These are phyloP conservation scores for Trichogramma dendrolimi DNA, from an alignment of 2,888 invertebrate genomes.

Conservation along the genomic window DNA sequence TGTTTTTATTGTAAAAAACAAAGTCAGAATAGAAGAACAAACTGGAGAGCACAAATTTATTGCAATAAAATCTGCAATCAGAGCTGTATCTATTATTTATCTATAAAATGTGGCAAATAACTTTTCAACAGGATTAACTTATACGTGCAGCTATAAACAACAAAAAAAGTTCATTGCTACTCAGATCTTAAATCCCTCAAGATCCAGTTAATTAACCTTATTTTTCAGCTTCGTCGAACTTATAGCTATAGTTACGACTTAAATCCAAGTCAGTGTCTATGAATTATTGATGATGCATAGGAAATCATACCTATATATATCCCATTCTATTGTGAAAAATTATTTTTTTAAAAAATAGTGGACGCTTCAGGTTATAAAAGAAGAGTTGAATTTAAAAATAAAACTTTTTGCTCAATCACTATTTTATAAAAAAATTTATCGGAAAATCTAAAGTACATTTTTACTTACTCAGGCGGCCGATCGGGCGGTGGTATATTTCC, in stretches of 20 bases:
- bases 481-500: constrained; percentile 36
- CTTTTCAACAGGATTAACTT: constrained; percentile 6
- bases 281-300: too few relatives aligned
- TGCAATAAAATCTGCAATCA: neutral
- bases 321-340: too few relatives aligned
- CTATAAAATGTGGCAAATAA: neutral
- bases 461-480: constrained; percentile 42
- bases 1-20: neutral
- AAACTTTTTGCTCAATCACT: neutral
- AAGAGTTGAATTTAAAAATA: too few relatives aligned
- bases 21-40: neutral
- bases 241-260: neutral
- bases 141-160: neutral
- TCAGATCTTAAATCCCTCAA: neutral
- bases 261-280: too few relatives aligned
- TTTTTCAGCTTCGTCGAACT: neutral
- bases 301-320: too few relatives aligned
- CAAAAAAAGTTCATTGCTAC: constrained; percentile 5
- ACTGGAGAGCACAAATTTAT: neutral
- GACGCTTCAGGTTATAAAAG: too few relatives aligned
- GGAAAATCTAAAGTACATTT: neutral
- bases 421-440: neutral
- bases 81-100: neutral
- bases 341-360: too few relatives aligned
- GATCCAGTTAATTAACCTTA: constrained; percentile 11